A percentile compares a stretch with the other conserved stretches of the same genome.
These are phyloP conservation scores for Microdon myrmicae DNA, from an alignment of 2,888 invertebrate species.

Conservation along the genomic window DNA sequence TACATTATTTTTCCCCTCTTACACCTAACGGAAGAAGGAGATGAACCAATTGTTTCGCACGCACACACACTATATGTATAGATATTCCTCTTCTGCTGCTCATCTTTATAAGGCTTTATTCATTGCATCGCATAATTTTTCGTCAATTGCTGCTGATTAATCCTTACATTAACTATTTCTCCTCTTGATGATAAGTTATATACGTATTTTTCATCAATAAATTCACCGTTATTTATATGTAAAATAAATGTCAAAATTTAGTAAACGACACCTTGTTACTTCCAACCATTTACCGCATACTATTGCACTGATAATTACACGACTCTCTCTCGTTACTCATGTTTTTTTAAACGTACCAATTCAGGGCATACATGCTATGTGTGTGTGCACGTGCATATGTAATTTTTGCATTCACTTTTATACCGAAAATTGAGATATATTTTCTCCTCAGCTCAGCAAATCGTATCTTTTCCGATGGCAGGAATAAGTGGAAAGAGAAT, in stretches of 20 bases:
- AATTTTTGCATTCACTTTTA: conserved; percentile 49
- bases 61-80: conserved; percentile 8
- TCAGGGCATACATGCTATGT: not conserved
- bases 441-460: conserved; percentile 15
- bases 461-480: conserved; percentile 1
- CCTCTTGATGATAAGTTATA: too few relatives aligned
- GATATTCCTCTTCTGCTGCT: conserved; percentile 13
- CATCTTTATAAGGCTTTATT: too few relatives aligned
- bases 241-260: conserved; percentile 13
- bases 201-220: too few relatives aligned
- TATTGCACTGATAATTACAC: conserved; percentile 27
- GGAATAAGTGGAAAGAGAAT: conserved; percentile 26
- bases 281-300: conserved; percentile 28
- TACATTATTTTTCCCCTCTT: conserved; percentile 35
- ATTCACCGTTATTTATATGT: too few relatives aligned
- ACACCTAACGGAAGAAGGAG: conserved; percentile 20
- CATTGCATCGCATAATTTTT: too few relatives aligned
- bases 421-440: conserved; percentile 31
- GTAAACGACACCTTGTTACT: conserved; percentile 14
- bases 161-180: too few relatives aligned
- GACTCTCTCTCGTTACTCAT: conserved; percentile 7
- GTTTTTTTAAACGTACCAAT: too few relatives aligned
- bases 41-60: conserved; percentile 31
- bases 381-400: conserved; percentile 15
- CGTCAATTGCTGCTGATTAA: too few relatives aligned